Base-by-base conservation (phyloP, 2,888 invertebrate genomes). In the Meta bourneti region DNA sequence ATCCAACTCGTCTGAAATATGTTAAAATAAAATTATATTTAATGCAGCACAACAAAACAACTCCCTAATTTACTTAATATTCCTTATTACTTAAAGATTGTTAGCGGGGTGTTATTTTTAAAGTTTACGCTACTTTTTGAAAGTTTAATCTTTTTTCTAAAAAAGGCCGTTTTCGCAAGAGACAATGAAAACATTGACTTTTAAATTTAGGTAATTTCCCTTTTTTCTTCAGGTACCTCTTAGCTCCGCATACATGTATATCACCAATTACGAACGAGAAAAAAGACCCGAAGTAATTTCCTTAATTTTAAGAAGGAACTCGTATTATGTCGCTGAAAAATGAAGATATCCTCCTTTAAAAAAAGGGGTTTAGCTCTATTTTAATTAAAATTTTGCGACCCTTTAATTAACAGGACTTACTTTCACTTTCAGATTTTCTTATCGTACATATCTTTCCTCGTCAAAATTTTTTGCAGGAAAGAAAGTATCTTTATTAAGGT, bases 371-470 rank as follows among this genome's bases (percentile, higher is more conserved):
- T 72, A 20, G 72, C 72, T 75, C 16, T 75, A 34, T 75, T 75
- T 48, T 75, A 75, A 75, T 75, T 75, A 75, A 75, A 75, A 34
- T 72, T 48, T 34, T 16, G 34, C 75, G 34, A 16, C 48, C 71
- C 48, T 75, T 75, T 75, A 75, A 75, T 75, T 75, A 75, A 75
- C 75, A 34, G 34, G 75, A 48, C 75, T 75, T 16, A 72, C 72
- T 72, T 19, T 61, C 16, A 61, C 61, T 61, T 34, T 34, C 75
- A 75, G 75, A 75, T 75, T 75, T 75, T 20, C 75, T 75, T 16
- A 5, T 48, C 48, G 34, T 75, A 48, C 34, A 75, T 75, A 75
- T 75, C 75, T 75, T 75, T 75, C 16, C 20, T 75, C 8, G 48
- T 48, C 75, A 75, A 11, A 48, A 34, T 34, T 72, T 75, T 75